phyloP scores from a whole-genome alignment of 2,797 vertebrate genomes.

The Synaphobranchus kaupii region DNA sequence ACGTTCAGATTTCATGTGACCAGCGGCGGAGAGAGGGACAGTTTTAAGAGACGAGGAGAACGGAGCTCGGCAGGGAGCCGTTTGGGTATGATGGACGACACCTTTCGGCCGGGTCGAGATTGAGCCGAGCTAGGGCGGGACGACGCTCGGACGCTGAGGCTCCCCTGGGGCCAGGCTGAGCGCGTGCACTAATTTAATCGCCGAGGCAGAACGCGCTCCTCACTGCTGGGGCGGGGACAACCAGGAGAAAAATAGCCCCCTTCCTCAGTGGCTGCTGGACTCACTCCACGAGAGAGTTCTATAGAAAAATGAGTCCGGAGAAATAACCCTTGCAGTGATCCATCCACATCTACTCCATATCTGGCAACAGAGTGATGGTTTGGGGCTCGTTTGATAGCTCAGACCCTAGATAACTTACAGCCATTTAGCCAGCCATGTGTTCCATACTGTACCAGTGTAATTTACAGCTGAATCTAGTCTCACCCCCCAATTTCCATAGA shows the following conservation, averaged over 20 bases:
- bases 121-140: neutral
- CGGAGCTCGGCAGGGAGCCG: neutral
- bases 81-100: neutral
- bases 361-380: no score
- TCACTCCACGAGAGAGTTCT: no score
- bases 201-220: slow-evolving; percentile 2
- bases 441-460: no score
- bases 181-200: slow-evolving; percentile 11
- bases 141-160: neutral
- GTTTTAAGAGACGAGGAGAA: neutral
- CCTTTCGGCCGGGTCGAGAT: neutral
- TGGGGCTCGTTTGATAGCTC: no score
- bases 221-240: neutral
- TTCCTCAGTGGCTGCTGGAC: slow-evolving; percentile 12
- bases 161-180: neutral
- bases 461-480: no score
- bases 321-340: no score
- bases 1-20: neutral
- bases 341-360: no score
- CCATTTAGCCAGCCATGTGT: no score
- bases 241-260: slow-evolving; percentile 8
- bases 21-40: neutral
- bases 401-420: no score
- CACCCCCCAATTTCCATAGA: no score
- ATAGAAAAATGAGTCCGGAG: no score